These are phyloP conservation scores for Remorina albescens DNA, from an alignment of 2,797 vertebrate species.

Conservation along the genomic window DNA sequence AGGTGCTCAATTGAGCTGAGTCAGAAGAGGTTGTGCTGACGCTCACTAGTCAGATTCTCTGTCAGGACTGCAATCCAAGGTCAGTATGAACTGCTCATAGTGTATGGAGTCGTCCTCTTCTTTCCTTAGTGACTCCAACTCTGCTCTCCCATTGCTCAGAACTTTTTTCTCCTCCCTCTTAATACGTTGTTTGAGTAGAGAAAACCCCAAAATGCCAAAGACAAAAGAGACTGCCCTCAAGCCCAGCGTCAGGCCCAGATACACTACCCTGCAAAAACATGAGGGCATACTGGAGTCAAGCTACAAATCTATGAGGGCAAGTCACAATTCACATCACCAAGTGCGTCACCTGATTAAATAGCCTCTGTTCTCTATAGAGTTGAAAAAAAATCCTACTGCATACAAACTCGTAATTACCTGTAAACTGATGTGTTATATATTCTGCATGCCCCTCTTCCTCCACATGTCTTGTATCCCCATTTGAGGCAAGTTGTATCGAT, in stretches of 20 bases:
- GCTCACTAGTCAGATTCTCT: conserved; percentile 81
- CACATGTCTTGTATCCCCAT: conserved; percentile 90
- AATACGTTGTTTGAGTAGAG: conserved; percentile 77
- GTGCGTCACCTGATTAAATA: too few species aligned
- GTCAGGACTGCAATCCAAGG: conserved; percentile 71
- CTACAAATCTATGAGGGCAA: neutral
- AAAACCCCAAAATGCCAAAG: conserved; percentile 80
- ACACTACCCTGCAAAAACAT: conserved; percentile 77
- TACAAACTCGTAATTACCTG: conserved; percentile 80
- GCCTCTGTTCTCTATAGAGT: too few species aligned
- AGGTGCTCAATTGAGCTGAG: conserved; percentile 6
- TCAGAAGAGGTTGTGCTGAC: conserved; percentile 17
- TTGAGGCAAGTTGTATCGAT: conserved; percentile 93
- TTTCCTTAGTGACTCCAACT: conserved; percentile 79
- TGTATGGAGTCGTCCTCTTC: conserved; percentile 74
- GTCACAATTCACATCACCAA: neutral
- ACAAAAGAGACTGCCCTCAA: conserved; percentile 82
- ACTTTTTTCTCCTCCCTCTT: conserved; percentile 64
- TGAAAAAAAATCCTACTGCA: neutral
- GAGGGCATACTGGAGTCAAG: neutral
- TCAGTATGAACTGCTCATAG: conserved; percentile 70
- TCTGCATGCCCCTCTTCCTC: conserved; percentile 90
- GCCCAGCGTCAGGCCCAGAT: conserved; percentile 82
- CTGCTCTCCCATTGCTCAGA: conserved; percentile 70
- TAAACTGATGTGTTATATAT: conserved; percentile 89